Conservation (phyloP, 2,888 invertebrate species). For the Thecophora atra region DNA sequence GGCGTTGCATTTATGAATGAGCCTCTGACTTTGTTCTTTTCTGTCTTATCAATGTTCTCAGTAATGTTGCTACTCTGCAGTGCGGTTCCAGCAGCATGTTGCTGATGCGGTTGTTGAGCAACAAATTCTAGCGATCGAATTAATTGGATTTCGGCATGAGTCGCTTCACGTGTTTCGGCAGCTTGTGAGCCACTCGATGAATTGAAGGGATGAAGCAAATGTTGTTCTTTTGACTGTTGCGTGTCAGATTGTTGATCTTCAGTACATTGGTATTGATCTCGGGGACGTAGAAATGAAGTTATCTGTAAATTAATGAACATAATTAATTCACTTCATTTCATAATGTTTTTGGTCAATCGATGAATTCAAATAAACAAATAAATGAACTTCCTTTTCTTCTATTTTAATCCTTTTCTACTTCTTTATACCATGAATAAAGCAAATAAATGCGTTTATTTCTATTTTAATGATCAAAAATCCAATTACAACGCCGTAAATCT, state of each 20-base stretch:
- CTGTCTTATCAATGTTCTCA: slow-evolving; percentile 41
- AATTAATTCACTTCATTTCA: slow-evolving; percentile 1
- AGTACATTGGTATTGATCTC: slow-evolving; percentile 52
- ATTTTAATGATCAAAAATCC: too few relatives aligned
- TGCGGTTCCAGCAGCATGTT: slow-evolving; percentile 46
- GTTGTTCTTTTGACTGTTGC: slow-evolving; percentile 38
- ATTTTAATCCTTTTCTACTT: background rate
- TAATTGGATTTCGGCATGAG: slow-evolving; percentile 52
- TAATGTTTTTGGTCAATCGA: too few relatives aligned
- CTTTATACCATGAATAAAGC: background rate
- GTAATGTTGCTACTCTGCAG: slow-evolving; percentile 34
- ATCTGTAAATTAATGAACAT: slow-evolving; percentile 52
- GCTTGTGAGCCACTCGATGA: background rate
- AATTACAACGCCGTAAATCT: background rate
- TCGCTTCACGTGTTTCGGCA: slow-evolving; percentile 26
- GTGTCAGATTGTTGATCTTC: slow-evolving; percentile 35
- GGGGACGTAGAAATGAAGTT: slow-evolving; percentile 62
- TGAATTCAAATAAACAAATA: too few relatives aligned
- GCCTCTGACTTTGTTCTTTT: slow-evolving; percentile 50
- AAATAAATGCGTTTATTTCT: background rate
- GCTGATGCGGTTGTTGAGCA: slow-evolving; percentile 45
- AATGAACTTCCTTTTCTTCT: too few relatives aligned
- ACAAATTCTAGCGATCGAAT: slow-evolving; percentile 61
- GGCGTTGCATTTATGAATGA: slow-evolving; percentile 53
- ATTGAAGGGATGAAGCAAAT: slow-evolving; percentile 18